Percentiles rank a stretch among this genome's conserved stretches.
phyloP scores from a whole-genome alignment of 2,797 vertebrate genomes.

The Vireo griseus region DNA sequence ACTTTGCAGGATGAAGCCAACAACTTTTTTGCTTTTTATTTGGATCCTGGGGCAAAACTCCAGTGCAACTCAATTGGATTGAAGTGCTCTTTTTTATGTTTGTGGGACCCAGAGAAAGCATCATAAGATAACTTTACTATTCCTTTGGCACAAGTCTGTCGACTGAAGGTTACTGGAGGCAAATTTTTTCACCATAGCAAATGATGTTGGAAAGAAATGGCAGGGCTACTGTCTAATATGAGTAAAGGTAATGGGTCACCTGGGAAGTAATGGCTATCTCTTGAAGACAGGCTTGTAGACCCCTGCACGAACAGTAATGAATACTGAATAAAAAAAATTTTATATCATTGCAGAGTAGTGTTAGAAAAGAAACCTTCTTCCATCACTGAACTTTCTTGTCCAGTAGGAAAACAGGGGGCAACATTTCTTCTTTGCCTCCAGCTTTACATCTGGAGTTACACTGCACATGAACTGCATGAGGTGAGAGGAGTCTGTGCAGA shows the following conservation, averaged over 20 bases:
- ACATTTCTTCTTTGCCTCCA: neutral
- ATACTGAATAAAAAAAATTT: neutral
- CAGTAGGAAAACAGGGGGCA: neutral
- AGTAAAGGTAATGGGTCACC: neutral
- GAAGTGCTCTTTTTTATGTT: neutral
- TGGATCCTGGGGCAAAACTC: neutral
- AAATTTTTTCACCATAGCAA: neutral
- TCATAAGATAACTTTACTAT: neutral
- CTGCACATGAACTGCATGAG: neutral
- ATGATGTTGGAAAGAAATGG: neutral
- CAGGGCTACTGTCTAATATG: neutral
- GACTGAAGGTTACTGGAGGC: neutral
- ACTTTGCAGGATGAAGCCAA: neutral
- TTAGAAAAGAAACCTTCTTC: neutral
- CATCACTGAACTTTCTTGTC: neutral
- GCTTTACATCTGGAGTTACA: neutral
- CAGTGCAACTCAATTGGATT: neutral
- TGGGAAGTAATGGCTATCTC: neutral
- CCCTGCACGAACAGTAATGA: neutral
- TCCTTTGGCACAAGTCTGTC: neutral
- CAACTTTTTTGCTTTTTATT: neutral
- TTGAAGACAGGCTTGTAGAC: neutral
- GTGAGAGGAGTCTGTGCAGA: neutral
- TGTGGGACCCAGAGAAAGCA: neutral
- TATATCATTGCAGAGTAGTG: neutral